Conservation (phyloP, 2,113 vertebrate species). For the Sapajus apella region DNA sequence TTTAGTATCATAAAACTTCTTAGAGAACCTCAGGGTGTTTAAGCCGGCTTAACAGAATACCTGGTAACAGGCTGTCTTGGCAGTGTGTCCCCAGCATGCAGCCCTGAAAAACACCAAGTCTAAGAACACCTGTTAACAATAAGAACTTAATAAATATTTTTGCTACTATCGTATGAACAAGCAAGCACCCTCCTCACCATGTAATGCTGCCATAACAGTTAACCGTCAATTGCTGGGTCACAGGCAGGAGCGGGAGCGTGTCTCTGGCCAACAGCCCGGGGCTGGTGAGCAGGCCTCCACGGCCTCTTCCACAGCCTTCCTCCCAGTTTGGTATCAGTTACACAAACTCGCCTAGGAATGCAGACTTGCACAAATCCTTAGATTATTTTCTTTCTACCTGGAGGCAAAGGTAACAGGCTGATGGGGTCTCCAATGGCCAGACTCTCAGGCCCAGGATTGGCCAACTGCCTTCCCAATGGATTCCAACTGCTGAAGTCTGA, state of each 20-base stretch:
- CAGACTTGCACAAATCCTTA: background rate
- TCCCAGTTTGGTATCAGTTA: background rate
- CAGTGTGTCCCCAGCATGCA: background rate
- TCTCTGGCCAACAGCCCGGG: background rate
- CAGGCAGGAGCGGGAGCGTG: background rate
- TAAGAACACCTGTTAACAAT: too few relatives aligned
- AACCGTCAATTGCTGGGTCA: background rate
- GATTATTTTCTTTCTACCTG: background rate
- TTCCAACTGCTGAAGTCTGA: background rate
- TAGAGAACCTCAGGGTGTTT: too few relatives aligned
- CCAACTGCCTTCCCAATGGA: slow-evolving; percentile 41
- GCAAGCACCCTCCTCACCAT: slow-evolving; percentile 51
- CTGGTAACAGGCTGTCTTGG: background rate
- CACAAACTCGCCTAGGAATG: background rate
- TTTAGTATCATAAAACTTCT: accelerated
- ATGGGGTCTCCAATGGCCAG: background rate
- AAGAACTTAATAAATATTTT: accelerated
- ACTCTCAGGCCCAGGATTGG: background rate
- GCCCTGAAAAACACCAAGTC: accelerated
- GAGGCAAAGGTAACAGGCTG: background rate
- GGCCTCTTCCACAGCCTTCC: background rate
- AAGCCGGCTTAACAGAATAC: background rate
- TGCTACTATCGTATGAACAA: accelerated
- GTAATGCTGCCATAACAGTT: background rate
- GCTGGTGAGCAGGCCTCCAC: background rate